Evolutionary conservation across 1,140 invertebrate genomes (phyloP).

Genomic region (Mya arenaria): DNA sequence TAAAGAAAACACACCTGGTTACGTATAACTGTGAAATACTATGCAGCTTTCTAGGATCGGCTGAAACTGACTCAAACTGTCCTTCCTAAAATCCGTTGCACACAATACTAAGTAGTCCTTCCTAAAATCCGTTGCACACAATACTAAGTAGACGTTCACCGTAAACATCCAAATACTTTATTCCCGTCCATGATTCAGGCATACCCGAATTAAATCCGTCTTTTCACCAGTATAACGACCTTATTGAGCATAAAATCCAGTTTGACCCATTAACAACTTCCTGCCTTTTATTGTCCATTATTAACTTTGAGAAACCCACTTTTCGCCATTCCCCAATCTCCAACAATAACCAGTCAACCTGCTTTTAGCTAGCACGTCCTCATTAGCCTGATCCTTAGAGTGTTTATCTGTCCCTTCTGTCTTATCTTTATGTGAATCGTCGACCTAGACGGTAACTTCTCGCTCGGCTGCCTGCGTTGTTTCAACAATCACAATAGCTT

Average conservation of each 20-base stretch:
- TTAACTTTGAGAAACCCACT: not conserved
- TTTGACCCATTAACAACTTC: not conserved
- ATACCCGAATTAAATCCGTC: too few relatives aligned
- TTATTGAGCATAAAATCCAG: not conserved
- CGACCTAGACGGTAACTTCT: not conserved
- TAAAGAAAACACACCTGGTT: too few relatives aligned
- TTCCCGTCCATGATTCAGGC: too few relatives aligned
- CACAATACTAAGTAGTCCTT: too few relatives aligned
- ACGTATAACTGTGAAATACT: too few relatives aligned
- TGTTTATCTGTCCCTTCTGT: not conserved
- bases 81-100: too few relatives aligned
- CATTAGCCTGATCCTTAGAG: too few relatives aligned
- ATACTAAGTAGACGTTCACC: too few relatives aligned
- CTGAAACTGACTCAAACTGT: too few relatives aligned
- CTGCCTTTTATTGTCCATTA: not conserved
- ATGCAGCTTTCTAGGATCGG: too few relatives aligned
- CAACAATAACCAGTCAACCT: not conserved
- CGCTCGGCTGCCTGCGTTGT: not conserved
- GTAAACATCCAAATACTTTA: too few relatives aligned
- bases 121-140: too few relatives aligned
- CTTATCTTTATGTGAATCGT: constrained; percentile 2
- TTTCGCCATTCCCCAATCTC: not conserved
- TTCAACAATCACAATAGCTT: not conserved
- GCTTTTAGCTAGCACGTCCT: not conserved
- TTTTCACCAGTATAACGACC: not conserved